Evolutionary conservation across 2,888 invertebrate genomes (phyloP).

Genomic region (Orthonychiurus folsomi): DNA sequence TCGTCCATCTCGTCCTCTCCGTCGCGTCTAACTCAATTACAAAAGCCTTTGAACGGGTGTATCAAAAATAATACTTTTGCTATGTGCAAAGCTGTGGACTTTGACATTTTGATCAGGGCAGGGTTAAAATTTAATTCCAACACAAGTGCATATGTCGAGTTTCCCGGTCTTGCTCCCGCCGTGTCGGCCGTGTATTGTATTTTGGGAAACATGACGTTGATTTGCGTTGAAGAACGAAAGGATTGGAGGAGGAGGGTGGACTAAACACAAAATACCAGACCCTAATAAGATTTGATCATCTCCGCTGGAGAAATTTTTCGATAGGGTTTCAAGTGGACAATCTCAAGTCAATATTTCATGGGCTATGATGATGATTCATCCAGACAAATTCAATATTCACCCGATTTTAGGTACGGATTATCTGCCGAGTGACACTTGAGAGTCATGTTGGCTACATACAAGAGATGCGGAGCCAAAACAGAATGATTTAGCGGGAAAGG

Average conservation of each 20-base stretch:
- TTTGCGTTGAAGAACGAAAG: slow-evolving; percentile 16
- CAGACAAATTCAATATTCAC: background rate
- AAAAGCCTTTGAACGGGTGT: too few species aligned
- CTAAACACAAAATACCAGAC: slow-evolving; percentile 8
- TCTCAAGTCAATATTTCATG: background rate
- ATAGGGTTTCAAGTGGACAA: background rate
- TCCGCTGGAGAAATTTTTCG: background rate
- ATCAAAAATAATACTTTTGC: too few species aligned
- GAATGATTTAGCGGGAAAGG: too few species aligned
- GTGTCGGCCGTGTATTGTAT: slow-evolving; percentile 5
- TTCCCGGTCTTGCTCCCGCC: too few species aligned
- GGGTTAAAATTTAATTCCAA: too few species aligned
- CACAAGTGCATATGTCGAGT: too few species aligned
- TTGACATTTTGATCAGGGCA: too few species aligned
- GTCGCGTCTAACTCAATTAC: too few species aligned
- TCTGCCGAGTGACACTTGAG: background rate
- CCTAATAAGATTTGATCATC: slow-evolving; percentile 7
- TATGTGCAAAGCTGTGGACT: too few species aligned
- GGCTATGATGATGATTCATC: background rate
- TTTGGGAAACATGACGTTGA: slow-evolving; percentile 19
- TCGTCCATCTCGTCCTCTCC: too few species aligned
- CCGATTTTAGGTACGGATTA: background rate
- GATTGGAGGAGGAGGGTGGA: background rate
- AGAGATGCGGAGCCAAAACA: too few species aligned
- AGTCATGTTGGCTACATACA: too few species aligned